Conservation (phyloP, 2,797 vertebrate species). For the Lepilemur ruficaudatus region DNA sequence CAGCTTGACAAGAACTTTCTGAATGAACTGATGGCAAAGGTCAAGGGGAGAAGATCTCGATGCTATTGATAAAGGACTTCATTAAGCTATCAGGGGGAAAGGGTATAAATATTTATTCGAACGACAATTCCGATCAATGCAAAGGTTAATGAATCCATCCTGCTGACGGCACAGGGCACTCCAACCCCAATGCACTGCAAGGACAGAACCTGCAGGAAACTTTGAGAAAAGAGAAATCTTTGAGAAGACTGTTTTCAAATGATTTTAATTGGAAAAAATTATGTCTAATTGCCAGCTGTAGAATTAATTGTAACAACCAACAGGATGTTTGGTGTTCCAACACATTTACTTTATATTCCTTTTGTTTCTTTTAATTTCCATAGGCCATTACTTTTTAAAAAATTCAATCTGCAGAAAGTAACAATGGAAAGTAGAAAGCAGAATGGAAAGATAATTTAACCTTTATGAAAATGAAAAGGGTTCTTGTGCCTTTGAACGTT, state of each 20-base stretch:
- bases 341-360: constrained; percentile 43
- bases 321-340: background rate
- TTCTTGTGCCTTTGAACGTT: background rate
- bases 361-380: constrained; percentile 40
- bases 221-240: background rate
- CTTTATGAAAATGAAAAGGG: background rate
- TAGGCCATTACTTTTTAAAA: background rate
- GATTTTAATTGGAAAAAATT: background rate
- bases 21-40: constrained; percentile 30
- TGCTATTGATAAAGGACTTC: constrained; percentile 43
- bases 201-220: background rate
- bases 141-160: constrained; percentile 25
- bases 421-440: background rate
- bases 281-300: background rate
- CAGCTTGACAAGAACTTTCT: background rate
- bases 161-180: background rate
- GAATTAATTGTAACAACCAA: constrained; percentile 33
- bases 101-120: constrained; percentile 36
- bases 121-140: background rate
- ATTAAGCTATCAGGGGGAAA: background rate
- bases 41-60: background rate
- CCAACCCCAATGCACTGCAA: background rate
- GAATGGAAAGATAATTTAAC: background rate
- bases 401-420: background rate
- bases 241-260: background rate